phyloP scores from a whole-genome alignment of 1,140 invertebrate species.

The Eueides isabella region DNA sequence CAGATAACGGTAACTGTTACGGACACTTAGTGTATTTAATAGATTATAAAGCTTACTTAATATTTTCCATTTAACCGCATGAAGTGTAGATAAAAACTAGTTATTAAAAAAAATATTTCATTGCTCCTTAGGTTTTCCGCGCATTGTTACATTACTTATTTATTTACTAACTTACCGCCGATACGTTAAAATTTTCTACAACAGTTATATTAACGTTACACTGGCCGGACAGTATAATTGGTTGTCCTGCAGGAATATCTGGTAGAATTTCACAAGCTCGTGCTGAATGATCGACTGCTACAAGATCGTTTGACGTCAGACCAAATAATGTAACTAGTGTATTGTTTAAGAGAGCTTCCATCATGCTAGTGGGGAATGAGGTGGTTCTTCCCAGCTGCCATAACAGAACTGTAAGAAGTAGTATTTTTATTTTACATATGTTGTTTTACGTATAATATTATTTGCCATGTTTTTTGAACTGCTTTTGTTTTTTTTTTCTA shows the following conservation, averaged over 20 bases:
- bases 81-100: too few species aligned
- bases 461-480: not conserved
- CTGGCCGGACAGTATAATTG: slow-evolving; percentile 62
- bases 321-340: slow-evolving; percentile 43
- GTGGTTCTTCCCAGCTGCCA: slow-evolving; percentile 54
- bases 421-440: not conserved
- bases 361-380: slow-evolving; percentile 40
- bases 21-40: too few species aligned
- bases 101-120: too few species aligned
- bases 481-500: not conserved
- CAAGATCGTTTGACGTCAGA: slow-evolving; percentile 42
- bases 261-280: slow-evolving; percentile 55
- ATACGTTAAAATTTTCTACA: slow-evolving; percentile 56
- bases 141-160: too few species aligned
- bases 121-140: too few species aligned
- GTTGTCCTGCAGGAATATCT: slow-evolving; percentile 48
- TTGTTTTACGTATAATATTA: not conserved
- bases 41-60: too few species aligned
- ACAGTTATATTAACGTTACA: slow-evolving; percentile 61
- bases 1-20: too few species aligned
- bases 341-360: slow-evolving; percentile 48
- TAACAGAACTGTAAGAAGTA: slow-evolving; percentile 54
- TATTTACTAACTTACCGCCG: slow-evolving; percentile 51
- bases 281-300: slow-evolving; percentile 47
- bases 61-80: too few species aligned